A percentile compares a stretch with the other conserved stretches of the same genome.
phyloP scores from a whole-genome alignment of 2,888 invertebrate species.

The Ptilodon capucinus region DNA sequence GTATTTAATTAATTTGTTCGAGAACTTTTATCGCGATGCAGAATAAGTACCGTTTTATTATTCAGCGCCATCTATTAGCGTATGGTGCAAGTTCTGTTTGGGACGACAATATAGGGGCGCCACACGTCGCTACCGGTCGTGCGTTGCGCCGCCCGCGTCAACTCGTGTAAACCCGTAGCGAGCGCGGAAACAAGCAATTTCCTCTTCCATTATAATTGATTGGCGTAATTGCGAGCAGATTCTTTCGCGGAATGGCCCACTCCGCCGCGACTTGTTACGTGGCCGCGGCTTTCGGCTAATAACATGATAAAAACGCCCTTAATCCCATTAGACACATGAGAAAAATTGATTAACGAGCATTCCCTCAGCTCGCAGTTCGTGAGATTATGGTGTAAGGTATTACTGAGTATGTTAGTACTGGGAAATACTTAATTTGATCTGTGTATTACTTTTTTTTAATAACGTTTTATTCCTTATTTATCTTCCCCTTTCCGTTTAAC shows the following conservation, averaged over 20 bases:
- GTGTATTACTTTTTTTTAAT: background rate
- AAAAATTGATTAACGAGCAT: slow-evolving; percentile 6
- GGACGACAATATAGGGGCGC: too few relatives aligned
- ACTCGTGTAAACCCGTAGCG: slow-evolving; percentile 52
- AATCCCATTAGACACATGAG: slow-evolving; percentile 22
- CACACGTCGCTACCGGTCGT: slow-evolving; percentile 14
- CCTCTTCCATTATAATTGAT: slow-evolving; percentile 79
- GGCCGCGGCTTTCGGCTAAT: slow-evolving; percentile 24
- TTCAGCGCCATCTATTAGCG: too few relatives aligned
- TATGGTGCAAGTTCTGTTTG: too few relatives aligned
- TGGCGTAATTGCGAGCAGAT: slow-evolving; percentile 76
- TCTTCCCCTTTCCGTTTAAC: too few relatives aligned
- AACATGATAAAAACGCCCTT: slow-evolving; percentile 16
- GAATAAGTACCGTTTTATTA: too few relatives aligned
- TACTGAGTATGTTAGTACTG: background rate
- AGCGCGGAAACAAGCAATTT: slow-evolving; percentile 77
- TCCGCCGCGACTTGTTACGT: slow-evolving; percentile 6
- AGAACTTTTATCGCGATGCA: too few relatives aligned
- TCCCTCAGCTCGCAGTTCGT: background rate
- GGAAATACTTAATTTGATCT: background rate
- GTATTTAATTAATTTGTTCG: too few relatives aligned
- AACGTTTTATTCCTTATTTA: too few relatives aligned
- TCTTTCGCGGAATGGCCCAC: slow-evolving; percentile 61
- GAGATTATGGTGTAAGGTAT: background rate
- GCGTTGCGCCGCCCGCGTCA: slow-evolving; percentile 26